phyloP scores from a whole-genome alignment of 2,797 vertebrate species.

The Sparidentex hasta region DNA sequence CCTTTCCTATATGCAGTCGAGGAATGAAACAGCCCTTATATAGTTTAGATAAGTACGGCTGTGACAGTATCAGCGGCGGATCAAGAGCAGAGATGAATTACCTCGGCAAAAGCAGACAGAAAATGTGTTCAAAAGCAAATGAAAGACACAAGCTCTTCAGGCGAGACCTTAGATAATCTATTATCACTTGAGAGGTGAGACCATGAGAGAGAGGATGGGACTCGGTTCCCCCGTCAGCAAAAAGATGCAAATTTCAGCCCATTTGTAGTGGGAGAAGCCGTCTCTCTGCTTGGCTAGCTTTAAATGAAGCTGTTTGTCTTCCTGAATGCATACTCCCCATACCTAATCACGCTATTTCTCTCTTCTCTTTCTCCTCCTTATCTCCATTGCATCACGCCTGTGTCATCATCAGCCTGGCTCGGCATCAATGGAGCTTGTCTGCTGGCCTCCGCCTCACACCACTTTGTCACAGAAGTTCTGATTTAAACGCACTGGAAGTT shows the following conservation, averaged over 20 bases:
- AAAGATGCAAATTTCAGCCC: slow-evolving; percentile 68
- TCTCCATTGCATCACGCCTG: slow-evolving; percentile 59
- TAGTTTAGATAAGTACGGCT: slow-evolving; percentile 46
- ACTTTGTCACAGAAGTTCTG: slow-evolving; percentile 62
- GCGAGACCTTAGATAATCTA: slow-evolving; percentile 66
- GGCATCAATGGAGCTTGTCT: slow-evolving; percentile 67
- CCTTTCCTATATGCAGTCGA: slow-evolving; percentile 18
- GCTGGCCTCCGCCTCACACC: slow-evolving; percentile 73
- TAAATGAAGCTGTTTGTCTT: slow-evolving; percentile 80
- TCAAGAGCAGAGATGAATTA: slow-evolving; percentile 56
- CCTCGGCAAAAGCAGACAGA: slow-evolving; percentile 35
- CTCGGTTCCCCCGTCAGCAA: slow-evolving; percentile 34
- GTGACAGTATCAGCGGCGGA: slow-evolving; percentile 60
- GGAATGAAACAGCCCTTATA: slow-evolving; percentile 40
- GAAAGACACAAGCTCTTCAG: slow-evolving; percentile 64
- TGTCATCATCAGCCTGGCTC: slow-evolving; percentile 64
- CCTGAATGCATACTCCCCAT: slow-evolving; percentile 70
- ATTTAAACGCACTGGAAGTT: slow-evolving; percentile 49
- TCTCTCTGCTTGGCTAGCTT: slow-evolving; percentile 72
- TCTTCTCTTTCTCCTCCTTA: slow-evolving; percentile 49
- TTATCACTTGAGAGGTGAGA: slow-evolving; percentile 58
- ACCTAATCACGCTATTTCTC: slow-evolving; percentile 68
- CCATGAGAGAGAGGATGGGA: slow-evolving; percentile 30
- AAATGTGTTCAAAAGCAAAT: slow-evolving; percentile 66
- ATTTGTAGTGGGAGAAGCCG: slow-evolving; percentile 58